Evolutionary conservation across 2,797 vertebrate species (phyloP), one percentile per base, ranked within the genome.

Genomic region (Borostomias antarcticus): DNA sequence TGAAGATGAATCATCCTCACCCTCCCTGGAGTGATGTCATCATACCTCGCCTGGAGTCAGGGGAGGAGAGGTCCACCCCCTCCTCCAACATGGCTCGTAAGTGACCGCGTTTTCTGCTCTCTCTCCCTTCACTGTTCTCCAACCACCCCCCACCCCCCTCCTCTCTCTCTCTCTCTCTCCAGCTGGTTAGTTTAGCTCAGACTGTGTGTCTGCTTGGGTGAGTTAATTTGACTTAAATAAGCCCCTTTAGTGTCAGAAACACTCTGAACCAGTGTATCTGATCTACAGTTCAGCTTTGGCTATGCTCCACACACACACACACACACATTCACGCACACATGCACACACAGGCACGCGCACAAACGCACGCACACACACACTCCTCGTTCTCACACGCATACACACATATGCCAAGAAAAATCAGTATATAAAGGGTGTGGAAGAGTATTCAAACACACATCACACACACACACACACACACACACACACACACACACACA

Each of bases 141-240:
- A 10, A 37, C 21, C 25, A 11, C n/a, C 40, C 11, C n/a, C 15
- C 69, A n/a, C n/a, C n/a, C n/a, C n/a, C n/a, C n/a, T n/a, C n/a
- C 65, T 19, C 52, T 64, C 53, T 48, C 53, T 67, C 48, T 64
- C n/a, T 63, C 68, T 60, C 17, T 68, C 58, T 63, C 48, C 30
- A 30, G 67, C n/a, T 50, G 26, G 50, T 25, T 52, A 25, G 25
- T 52, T 52, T 11, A 28, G 25, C 45, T 47, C 45, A 17, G 52
- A 79, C 77, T 72, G 68, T 66, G 68, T 60, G 61, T 45, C 58
- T 65, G 67, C 62, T 77, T 80, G 78, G 74, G 65, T 56, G 72
- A 65, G 58, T 73, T 75, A 61, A 64, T 83, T 75, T 82, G 78
- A 65, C 65, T 78, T 86, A 86, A 84, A 85, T 82, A 88, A 84